phyloP scores from a whole-genome alignment of 2,888 invertebrate species.

The Metallyticus violacea region DNA sequence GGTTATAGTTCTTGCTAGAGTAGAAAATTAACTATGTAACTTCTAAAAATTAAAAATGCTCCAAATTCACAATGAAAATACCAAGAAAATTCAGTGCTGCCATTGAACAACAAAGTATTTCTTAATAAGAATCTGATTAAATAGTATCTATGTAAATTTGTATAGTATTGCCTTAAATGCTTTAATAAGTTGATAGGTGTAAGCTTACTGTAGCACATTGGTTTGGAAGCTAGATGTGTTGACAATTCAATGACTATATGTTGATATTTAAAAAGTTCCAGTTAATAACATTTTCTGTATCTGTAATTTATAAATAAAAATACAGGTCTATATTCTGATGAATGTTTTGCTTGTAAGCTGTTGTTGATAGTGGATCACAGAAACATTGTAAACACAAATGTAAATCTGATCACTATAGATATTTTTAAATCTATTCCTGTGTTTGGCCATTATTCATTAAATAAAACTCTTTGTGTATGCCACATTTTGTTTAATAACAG shows the following conservation, averaged over 20 bases:
- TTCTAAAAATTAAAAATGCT: neutral
- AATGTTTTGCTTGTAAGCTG: neutral
- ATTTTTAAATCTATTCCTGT: neutral
- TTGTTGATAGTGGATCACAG: neutral
- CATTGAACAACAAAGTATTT: neutral
- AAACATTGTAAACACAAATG: neutral
- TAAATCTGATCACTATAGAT: neutral
- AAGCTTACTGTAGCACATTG: neutral
- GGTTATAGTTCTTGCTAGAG: too few relatives aligned
- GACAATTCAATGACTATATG: neutral
- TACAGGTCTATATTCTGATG: neutral
- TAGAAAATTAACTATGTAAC: too few relatives aligned
- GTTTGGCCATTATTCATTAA: neutral
- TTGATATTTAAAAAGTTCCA: neutral
- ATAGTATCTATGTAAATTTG: neutral
- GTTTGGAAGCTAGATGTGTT: neutral
- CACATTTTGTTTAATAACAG: neutral
- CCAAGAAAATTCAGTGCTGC: neutral
- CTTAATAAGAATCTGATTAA: neutral
- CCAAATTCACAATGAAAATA: neutral
- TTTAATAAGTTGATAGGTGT: neutral
- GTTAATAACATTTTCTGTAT: neutral
- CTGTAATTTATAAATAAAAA: neutral
- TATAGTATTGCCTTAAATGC: neutral
- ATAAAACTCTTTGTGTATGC: neutral